Evolutionary conservation across 2,888 invertebrate species (phyloP).

Genomic region (Epistrophe eligans): DNA sequence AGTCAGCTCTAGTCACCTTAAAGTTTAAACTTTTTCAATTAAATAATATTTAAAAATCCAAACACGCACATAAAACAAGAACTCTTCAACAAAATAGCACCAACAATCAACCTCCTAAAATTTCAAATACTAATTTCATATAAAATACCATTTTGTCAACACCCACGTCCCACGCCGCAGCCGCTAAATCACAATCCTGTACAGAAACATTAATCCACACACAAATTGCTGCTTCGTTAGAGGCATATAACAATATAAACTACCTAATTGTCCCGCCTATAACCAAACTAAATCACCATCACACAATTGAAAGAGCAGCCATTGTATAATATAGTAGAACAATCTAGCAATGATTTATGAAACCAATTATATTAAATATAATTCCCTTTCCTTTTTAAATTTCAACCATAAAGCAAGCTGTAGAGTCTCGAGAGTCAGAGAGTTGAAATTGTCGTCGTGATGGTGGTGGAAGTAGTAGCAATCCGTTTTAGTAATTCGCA

Average conservation of each 20-base stretch:
- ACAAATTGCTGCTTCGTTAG: conserved; percentile 46
- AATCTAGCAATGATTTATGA: conserved; percentile 70
- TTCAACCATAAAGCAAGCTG: neutral
- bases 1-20: too few species aligned
- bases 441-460: conserved; percentile 15
- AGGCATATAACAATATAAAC: conserved; percentile 36
- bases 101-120: neutral
- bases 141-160: neutral
- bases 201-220: conserved; percentile 6
- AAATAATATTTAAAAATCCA: neutral
- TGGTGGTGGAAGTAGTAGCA: neutral
- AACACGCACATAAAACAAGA: neutral
- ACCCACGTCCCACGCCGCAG: neutral
- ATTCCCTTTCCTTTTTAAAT: conserved; percentile 40
- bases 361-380: conserved; percentile 72
- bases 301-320: conserved; percentile 56
- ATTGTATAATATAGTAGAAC: conserved; percentile 59
- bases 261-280: conserved; percentile 51
- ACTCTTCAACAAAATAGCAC: neutral
- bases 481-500: neutral
- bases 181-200: conserved; percentile 1
- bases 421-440: neutral
- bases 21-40: neutral
- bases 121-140: neutral
- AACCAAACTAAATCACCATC: conserved; percentile 62